Base-by-base conservation (phyloP, 2,888 invertebrate genomes). In the Hypomecis punctinalis region DNA sequence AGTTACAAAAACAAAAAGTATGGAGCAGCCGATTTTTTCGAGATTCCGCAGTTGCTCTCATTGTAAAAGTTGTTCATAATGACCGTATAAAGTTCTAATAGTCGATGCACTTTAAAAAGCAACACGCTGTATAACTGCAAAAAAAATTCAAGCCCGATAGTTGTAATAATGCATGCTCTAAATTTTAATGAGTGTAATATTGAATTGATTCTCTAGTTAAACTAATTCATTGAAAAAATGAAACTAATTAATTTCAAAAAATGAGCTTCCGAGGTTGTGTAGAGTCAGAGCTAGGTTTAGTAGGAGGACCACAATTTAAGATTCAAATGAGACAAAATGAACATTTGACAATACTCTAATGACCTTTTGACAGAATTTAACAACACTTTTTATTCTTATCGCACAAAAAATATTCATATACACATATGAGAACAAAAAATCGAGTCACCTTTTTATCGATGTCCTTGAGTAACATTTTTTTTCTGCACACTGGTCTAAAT, bases 191-290 rank as follows among this genome's bases (percentile, higher is more conserved):
- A n/a, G 2, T 5, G 6, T 35, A 10, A 13, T 51, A 23, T 3
- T 23, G 3, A 23, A 23, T 23, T 23, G 3, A 23, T 23, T 23
- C 23, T 23, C 23, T 23, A 23, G 3, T 23, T 23, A 23, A 2
- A 23, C 3, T 23, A 23, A 23, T n/a, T n/a, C n/a, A n/a, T n/a
- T n/a, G n/a, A n/a, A n/a, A n/a, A n/a, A n/a, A n/a, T n/a, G n/a
- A n/a, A n/a, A n/a, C n/a, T n/a, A n/a, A n/a, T n/a, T n/a, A 23
- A 23, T 2, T 23, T 23, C 3, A 2, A 72, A 65, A 69, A 74
- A 80, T 74, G 90, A 91, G 91, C 91, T 90, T 91, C 86, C 82
- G 82, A 83, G 90, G 90, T 89, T 90, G 91, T 91, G 90, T 88
- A 85, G 85, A 79, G 77, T 81, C 79, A 78, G 75, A 82, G 77